A percentile compares a stretch with the other conserved stretches of the same genome.
phyloP scores from a whole-genome alignment of 2,888 invertebrate species.

The Tinea pellionella region DNA sequence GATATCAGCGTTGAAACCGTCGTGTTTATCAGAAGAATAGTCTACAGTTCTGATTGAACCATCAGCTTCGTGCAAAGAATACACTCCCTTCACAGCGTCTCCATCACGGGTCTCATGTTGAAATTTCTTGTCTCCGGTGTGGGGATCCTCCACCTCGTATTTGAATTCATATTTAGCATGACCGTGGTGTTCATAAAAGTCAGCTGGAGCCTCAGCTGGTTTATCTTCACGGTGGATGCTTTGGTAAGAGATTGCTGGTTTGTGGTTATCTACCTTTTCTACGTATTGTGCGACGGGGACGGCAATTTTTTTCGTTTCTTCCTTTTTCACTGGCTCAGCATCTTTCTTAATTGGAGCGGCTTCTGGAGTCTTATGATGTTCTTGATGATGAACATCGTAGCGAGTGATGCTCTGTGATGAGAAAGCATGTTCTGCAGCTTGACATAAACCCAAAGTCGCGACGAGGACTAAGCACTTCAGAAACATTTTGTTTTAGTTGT shows the following conservation, averaged over 20 bases:
- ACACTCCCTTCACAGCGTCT: slow-evolving; percentile 35
- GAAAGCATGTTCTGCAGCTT: slow-evolving; percentile 27
- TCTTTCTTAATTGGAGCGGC: background rate
- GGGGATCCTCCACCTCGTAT: slow-evolving; percentile 34
- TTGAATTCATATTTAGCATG: slow-evolving; percentile 36
- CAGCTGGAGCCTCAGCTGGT: slow-evolving; percentile 18
- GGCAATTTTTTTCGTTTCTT: background rate
- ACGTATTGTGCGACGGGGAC: slow-evolving; percentile 9
- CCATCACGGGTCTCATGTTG: slow-evolving; percentile 39
- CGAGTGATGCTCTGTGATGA: slow-evolving; percentile 29
- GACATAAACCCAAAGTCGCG: slow-evolving; percentile 25
- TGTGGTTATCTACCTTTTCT: slow-evolving; percentile 5
- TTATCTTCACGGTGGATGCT: slow-evolving; percentile 25
- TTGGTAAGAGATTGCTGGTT: slow-evolving; percentile 26
- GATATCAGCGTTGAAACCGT: slow-evolving; percentile 22
- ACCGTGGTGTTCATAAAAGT: slow-evolving; percentile 23
- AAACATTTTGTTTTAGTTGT: background rate
- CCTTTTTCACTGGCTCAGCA: background rate
- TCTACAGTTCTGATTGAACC: slow-evolving; percentile 33
- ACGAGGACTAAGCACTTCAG: slow-evolving; percentile 16
- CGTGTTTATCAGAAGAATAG: slow-evolving; percentile 30
- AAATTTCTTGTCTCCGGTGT: slow-evolving; percentile 35
- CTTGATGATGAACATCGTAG: slow-evolving; percentile 16
- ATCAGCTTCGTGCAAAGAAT: slow-evolving; percentile 35
- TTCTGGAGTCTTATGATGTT: background rate